phyloP scores from a whole-genome alignment of 2,888 invertebrate genomes.

The Epinotia bilunana region DNA sequence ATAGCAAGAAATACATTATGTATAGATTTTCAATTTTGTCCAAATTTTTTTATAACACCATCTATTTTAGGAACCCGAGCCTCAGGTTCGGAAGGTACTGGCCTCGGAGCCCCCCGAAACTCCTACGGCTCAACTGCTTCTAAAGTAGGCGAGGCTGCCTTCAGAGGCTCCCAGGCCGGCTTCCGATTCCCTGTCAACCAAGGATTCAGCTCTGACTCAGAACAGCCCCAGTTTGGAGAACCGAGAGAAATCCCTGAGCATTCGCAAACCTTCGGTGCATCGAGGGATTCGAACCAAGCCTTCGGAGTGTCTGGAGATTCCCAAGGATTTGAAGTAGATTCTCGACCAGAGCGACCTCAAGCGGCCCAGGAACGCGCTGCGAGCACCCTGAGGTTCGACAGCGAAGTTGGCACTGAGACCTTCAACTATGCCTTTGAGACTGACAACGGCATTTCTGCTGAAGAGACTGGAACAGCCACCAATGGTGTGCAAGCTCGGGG shows the following conservation, averaged over 20 bases:
- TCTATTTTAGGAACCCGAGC: conserved; percentile 59
- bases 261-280: background rate
- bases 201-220: conserved; percentile 14
- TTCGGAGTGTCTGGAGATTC: background rate
- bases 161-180: conserved; percentile 56
- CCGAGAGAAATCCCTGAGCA: conserved; percentile 10
- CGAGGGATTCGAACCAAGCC: background rate
- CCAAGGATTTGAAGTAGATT: conserved; percentile 40
- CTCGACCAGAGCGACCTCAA: conserved; percentile 59
- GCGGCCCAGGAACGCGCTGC: conserved; percentile 62
- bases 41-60: background rate
- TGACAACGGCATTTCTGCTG: conserved; percentile 73
- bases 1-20: no score
- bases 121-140: conserved; percentile 74
- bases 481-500: conserved; percentile 72
- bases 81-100: conserved; percentile 61
- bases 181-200: conserved; percentile 48
- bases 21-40: no score
- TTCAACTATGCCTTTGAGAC: conserved; percentile 72
- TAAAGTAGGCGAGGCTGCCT: conserved; percentile 78
- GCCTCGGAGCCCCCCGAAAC: conserved; percentile 68
- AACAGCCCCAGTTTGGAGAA: conserved; percentile 24
- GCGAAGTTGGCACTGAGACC: conserved; percentile 63
- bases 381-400: conserved; percentile 64
- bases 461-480: conserved; percentile 64